Percentiles rank a stretch among this genome's conserved stretches.
Evolutionary conservation across 2,797 vertebrate genomes (phyloP).

Genomic region (Gadopsis marmoratus): DNA sequence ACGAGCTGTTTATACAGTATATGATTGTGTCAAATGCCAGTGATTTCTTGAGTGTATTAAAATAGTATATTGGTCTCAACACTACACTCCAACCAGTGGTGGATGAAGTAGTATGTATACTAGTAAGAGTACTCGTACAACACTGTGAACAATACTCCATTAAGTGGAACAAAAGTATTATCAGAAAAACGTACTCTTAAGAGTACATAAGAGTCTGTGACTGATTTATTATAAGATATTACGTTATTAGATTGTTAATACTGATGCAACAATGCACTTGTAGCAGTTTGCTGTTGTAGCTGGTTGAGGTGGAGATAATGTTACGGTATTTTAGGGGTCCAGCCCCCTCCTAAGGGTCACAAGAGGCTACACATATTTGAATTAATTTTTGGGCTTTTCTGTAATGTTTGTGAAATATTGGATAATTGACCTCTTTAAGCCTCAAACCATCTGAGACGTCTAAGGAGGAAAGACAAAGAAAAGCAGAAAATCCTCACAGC

Average conservation of each 20-base stretch:
- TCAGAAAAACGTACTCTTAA: not conserved
- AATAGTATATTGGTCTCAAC: not conserved
- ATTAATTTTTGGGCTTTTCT: not conserved
- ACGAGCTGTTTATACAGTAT: not conserved
- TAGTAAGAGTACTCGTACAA: not conserved
- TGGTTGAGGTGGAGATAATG: no score
- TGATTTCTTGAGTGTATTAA: not conserved
- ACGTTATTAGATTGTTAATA: no score
- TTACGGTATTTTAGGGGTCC: not conserved
- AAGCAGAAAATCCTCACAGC: not conserved
- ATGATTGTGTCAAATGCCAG: not conserved
- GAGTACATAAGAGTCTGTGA: not conserved
- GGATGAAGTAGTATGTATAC: not conserved
- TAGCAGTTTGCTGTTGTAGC: no score
- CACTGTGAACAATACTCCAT: not conserved
- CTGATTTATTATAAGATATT: not conserved
- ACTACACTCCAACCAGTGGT: not conserved
- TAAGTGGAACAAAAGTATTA: not conserved
- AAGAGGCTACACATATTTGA: not conserved
- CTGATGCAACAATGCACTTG: no score
- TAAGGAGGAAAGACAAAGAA: not conserved
- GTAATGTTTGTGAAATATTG: slow-evolving; percentile 4
- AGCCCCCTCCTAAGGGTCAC: no score
- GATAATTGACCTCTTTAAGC: not conserved
- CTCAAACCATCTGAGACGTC: not conserved